Evolutionary conservation across 2,113 vertebrate genomes (phyloP).

Genomic region (Anguilla japonica): DNA sequence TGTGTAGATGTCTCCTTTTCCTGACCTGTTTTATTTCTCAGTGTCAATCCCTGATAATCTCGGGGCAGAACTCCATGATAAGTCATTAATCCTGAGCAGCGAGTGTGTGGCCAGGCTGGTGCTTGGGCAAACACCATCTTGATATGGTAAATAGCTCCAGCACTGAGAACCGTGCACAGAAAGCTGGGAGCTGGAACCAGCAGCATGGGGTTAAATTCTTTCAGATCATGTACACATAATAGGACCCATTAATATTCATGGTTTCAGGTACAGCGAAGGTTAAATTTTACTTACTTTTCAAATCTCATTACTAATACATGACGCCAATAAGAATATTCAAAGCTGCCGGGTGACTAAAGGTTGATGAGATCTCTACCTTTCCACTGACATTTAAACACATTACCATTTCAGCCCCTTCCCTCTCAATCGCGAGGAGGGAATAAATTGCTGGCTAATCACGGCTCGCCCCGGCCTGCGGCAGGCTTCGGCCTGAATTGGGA

Average conservation of each 20-base stretch:
- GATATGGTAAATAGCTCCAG: constrained; percentile 46
- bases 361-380: constrained; percentile 77
- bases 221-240: constrained; percentile 83
- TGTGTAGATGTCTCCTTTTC: constrained; percentile 23
- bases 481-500: constrained; percentile 62
- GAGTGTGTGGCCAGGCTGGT: constrained; percentile 8
- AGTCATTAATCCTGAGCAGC: constrained; percentile 44
- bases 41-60: constrained; percentile 35
- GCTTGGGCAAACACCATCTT: constrained; percentile 53
- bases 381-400: constrained; percentile 81
- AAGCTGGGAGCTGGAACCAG: constrained; percentile 20
- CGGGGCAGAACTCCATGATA: constrained; percentile 35
- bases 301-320: constrained; percentile 81
- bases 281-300: constrained; percentile 82
- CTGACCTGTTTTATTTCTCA: constrained; percentile 31
- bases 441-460: constrained; percentile 73
- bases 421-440: constrained; percentile 63
- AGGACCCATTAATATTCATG: constrained; percentile 80
- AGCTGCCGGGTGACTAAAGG: constrained; percentile 74
- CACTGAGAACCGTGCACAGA: neutral
- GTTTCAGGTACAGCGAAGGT: constrained; percentile 79
- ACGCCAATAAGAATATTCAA: constrained; percentile 81
- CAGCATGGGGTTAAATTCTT: constrained; percentile 70
- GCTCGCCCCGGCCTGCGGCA: constrained; percentile 41
- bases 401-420: constrained; percentile 69